Percentiles rank a stretch among this genome's conserved stretches.
Evolutionary conservation across 2,113 vertebrate species (phyloP).

Genomic region (Cinclus cinclus): DNA sequence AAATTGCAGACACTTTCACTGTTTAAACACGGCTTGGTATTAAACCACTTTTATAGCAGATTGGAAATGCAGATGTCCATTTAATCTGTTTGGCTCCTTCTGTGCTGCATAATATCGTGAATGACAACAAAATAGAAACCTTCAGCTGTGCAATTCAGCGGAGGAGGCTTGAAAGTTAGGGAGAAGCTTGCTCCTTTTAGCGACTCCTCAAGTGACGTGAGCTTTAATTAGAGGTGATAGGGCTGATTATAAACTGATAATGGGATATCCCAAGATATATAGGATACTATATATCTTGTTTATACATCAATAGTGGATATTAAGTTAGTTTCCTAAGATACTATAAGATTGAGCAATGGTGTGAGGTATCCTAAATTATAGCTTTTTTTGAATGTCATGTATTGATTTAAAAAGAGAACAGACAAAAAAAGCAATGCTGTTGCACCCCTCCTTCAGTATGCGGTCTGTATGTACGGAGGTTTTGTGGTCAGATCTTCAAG

Average conservation of each 20-base stretch:
- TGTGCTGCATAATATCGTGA: background rate
- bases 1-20: conserved; percentile 51
- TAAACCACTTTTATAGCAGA: conserved; percentile 44
- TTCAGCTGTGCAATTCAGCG: background rate
- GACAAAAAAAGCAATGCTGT: background rate
- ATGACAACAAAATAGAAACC: background rate
- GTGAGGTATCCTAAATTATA: background rate
- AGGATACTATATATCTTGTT: background rate
- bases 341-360: background rate
- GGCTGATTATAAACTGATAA: background rate
- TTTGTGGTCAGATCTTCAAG: background rate
- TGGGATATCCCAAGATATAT: background rate
- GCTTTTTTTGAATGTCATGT: background rate
- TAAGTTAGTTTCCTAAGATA: background rate
- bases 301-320: background rate
- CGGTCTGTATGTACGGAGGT: background rate
- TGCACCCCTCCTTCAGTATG: background rate
- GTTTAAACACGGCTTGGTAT: conserved; percentile 39
- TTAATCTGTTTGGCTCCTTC: conserved; percentile 36
- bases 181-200: background rate
- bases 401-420: background rate
- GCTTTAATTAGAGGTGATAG: background rate
- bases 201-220: background rate
- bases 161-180: background rate
- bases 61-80: conserved; percentile 53